Percentiles rank a stretch among this genome's conserved stretches.
phyloP scores from a whole-genome alignment of 1,140 invertebrate species.

The Drosophila pachea region DNA sequence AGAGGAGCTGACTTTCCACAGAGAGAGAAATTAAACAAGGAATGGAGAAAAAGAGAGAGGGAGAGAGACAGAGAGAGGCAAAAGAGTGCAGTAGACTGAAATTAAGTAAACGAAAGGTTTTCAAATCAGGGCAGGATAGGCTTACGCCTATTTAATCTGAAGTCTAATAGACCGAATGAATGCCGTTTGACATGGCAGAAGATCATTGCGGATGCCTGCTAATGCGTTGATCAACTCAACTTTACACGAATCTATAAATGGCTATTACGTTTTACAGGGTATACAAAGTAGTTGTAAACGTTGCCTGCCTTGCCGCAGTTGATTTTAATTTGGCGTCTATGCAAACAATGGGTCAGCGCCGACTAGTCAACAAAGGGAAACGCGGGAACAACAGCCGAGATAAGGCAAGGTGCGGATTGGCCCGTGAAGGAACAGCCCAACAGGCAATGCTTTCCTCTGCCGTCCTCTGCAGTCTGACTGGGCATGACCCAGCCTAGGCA shows the following conservation, averaged over 20 bases:
- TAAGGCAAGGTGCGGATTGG: constrained; percentile 55
- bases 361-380: constrained; percentile 64
- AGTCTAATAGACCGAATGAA: too few species aligned
- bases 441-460: constrained; percentile 16
- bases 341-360: constrained; percentile 69
- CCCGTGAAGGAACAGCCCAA: constrained; percentile 9
- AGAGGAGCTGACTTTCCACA: neutral
- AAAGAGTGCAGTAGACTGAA: neutral
- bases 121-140: too few species aligned
- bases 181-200: too few species aligned
- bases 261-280: constrained; percentile 31
- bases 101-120: neutral
- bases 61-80: neutral
- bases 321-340: constrained; percentile 73
- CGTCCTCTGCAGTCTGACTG: constrained; percentile 22
- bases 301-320: constrained; percentile 20
- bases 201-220: neutral
- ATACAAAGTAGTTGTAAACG: constrained; percentile 41
- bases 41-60: neutral
- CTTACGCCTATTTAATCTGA: too few species aligned
- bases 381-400: constrained; percentile 22
- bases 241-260: too few species aligned
- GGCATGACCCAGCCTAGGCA: constrained; percentile 47
- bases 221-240: too few species aligned
- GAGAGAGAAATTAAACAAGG: neutral